phyloP scores from a whole-genome alignment of 2,888 invertebrate species.

The Antheraea yamamai region DNA sequence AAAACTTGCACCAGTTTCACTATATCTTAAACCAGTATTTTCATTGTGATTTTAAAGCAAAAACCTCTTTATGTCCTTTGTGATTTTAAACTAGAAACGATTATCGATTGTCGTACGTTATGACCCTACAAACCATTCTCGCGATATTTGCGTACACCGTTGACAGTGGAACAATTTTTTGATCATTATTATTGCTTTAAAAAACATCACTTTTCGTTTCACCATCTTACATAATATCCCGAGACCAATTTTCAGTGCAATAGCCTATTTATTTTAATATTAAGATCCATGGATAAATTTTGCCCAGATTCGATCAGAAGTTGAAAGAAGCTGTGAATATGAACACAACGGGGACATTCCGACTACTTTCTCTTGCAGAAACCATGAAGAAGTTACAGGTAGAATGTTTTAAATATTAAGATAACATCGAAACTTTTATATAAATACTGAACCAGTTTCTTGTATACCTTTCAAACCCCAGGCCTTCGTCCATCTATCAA shows the following conservation, averaged over 20 bases:
- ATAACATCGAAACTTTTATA: no score
- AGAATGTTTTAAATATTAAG: slow-evolving; percentile 11
- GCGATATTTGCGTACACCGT: no score
- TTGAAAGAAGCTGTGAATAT: slow-evolving; percentile 90
- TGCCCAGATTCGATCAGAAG: slow-evolving; percentile 89
- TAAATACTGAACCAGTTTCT: background rate
- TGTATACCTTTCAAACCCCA: slow-evolving; percentile 36
- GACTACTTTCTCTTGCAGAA: slow-evolving; percentile 89
- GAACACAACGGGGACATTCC: slow-evolving; percentile 91
- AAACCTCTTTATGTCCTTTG: no score
- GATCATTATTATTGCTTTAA: no score
- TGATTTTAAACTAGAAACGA: no score
- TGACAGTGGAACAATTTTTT: no score
- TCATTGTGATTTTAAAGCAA: no score
- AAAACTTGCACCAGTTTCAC: no score
- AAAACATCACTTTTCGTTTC: background rate
- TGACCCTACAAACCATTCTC: no score
- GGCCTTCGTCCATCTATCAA: slow-evolving; percentile 94
- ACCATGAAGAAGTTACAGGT: slow-evolving; percentile 85
- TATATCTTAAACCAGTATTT: no score
- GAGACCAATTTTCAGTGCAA: no score
- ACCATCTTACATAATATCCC: background rate
- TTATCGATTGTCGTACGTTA: no score
- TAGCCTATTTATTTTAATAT: background rate
- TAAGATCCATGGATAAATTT: slow-evolving; percentile 57